Evolutionary conservation across 1,140 invertebrate genomes (phyloP).

Genomic region (Thalassaphorura encarpata): DNA sequence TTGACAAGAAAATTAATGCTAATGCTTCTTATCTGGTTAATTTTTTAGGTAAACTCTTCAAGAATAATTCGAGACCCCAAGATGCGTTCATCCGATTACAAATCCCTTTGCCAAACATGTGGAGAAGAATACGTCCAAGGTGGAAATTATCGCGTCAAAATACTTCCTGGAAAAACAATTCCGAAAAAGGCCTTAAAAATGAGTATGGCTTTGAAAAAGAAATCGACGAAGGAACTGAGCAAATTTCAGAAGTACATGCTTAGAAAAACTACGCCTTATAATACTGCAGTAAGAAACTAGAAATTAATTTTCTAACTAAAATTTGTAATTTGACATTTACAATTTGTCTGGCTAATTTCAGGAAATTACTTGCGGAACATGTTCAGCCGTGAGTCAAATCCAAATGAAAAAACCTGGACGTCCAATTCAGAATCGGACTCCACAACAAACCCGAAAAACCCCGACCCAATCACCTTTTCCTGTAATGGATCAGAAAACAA

Average conservation of each 20-base stretch:
- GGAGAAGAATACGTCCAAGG: conserved; percentile 2
- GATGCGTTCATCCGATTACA: neutral
- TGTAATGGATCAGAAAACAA: neutral
- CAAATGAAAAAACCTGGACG: conserved; percentile 7
- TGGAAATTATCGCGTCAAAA: conserved; percentile 13
- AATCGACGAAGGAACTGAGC: neutral
- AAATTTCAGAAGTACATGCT: conserved; percentile 13
- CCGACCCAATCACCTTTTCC: neutral
- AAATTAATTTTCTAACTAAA: neutral
- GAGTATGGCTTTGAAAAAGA: neutral
- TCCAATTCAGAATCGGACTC: no score
- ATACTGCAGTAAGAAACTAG: conserved; percentile 1
- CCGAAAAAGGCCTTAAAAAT: conserved; percentile 10
- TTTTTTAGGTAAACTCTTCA: neutral
- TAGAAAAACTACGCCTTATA: neutral
- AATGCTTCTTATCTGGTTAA: neutral
- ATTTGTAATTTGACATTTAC: neutral
- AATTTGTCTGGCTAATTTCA: neutral
- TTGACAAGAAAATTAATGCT: no score
- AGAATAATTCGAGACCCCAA: neutral
- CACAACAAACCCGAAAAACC: neutral
- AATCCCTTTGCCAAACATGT: conserved; percentile 4
- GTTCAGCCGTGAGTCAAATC: conserved; percentile 6
- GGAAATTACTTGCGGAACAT: conserved; percentile 16
- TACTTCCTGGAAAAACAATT: conserved; percentile 11